phyloP scores from a whole-genome alignment of 2,113 vertebrate species.

The Ginglymostoma cirratum region DNA sequence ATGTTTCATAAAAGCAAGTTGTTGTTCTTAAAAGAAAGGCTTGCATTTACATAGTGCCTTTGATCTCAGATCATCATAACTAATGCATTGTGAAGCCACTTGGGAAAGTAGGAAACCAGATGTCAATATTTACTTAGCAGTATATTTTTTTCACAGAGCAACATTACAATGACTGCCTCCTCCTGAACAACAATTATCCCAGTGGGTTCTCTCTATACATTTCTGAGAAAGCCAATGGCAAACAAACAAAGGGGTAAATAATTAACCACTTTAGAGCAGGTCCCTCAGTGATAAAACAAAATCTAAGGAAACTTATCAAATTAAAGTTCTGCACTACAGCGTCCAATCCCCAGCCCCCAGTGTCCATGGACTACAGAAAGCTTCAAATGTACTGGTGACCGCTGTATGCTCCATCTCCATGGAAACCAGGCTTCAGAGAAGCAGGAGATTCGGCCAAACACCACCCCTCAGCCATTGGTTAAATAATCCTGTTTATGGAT shows the following conservation, averaged over 20 bases:
- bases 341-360: not conserved
- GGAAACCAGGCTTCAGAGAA: not conserved
- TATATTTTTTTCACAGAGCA: not conserved
- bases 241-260: not conserved
- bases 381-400: not conserved
- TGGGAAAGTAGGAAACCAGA: not conserved
- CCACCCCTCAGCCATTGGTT: no score
- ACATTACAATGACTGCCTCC: not conserved
- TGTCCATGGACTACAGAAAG: not conserved
- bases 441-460: not conserved
- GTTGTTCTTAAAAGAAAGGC: not conserved
- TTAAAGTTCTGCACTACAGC: not conserved
- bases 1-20: not conserved
- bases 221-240: not conserved
- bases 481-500: no score
- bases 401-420: not conserved
- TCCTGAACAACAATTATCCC: not conserved
- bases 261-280: not conserved
- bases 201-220: not conserved
- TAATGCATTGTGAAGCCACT: not conserved
- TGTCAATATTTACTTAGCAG: not conserved
- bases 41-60: not conserved
- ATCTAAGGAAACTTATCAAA: not conserved
- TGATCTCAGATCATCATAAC: not conserved
- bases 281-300: not conserved